Evolutionary conservation across 1,140 invertebrate species (phyloP), one percentile per base, ranked within the genome.

Genomic region (Meteorus sp.): DNA sequence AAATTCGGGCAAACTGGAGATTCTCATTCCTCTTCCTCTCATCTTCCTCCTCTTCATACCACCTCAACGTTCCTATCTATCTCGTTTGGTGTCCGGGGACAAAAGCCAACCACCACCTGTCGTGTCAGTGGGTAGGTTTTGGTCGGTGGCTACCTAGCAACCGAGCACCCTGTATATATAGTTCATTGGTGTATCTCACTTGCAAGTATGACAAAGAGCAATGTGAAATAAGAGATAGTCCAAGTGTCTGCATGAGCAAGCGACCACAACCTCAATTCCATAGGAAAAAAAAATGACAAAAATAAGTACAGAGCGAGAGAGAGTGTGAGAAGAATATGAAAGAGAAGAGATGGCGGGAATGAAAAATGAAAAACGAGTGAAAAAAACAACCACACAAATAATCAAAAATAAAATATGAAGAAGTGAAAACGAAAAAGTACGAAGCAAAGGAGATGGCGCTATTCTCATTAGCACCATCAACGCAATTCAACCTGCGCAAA

Each of bases 21-120:
- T 52, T 22, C 29, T 52, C 48, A 15, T 37, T 9, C 47, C 29
- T 41, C 9, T n/a, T n/a, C n/a, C n/a, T n/a, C n/a, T n/a, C n/a
- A n/a, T n/a, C n/a, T n/a, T n/a, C n/a, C n/a, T n/a, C n/a, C n/a
- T n/a, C n/a, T n/a, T n/a, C n/a, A n/a, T n/a, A n/a, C n/a, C n/a
- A n/a, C n/a, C n/a, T n/a, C n/a, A n/a, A n/a, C n/a, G n/a, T n/a
- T n/a, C n/a, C n/a, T n/a, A n/a, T n/a, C n/a, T n/a, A n/a, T 51
- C 53, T 54, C 9, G 15, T 29, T 22, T 35, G 31, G 50, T 35
- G 31, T 52, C 31, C 35, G 50, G 44, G 33, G 13, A 53, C 33
- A 27, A 53, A 53, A 15, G 9, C 47, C 25, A 60, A 54, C 51
- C 54, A 44, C 54, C 47, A 61, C 59, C 59, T 61, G 54, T 56